Conservation (phyloP, 2,113 vertebrate species). For the Corvus cornix region DNA sequence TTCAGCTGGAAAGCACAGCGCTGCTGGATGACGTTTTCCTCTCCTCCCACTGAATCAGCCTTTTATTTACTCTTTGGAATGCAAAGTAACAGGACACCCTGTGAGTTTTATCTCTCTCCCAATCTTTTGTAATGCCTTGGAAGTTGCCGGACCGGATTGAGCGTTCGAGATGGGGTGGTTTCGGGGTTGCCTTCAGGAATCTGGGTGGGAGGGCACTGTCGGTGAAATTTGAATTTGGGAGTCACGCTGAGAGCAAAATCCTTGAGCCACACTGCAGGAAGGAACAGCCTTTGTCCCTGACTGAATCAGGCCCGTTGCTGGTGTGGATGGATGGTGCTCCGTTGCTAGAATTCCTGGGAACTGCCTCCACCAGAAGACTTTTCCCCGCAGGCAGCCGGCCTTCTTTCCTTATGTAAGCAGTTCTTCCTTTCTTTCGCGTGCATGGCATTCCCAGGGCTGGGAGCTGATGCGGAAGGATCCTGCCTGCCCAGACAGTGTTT, state of each 20-base stretch:
- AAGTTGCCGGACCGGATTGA: conserved; percentile 22
- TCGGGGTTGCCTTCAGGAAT: conserved; percentile 38
- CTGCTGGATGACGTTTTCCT: neutral
- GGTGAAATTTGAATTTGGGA: conserved; percentile 10
- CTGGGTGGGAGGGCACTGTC: conserved; percentile 14
- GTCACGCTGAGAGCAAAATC: neutral
- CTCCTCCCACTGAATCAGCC: conserved; percentile 66
- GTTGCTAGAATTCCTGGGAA: neutral
- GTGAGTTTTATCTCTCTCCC: conserved; percentile 17
- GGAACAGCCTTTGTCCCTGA: neutral
- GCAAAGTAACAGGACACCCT: conserved; percentile 47
- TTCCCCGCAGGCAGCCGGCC: neutral
- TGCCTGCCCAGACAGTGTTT: neutral
- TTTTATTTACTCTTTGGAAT: conserved; percentile 52
- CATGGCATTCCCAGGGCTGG: neutral
- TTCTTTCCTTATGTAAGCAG: neutral
- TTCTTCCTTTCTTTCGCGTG: neutral
- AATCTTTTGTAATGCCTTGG: neutral
- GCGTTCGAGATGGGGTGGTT: neutral
- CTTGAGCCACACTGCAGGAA: neutral
- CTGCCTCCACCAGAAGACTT: neutral
- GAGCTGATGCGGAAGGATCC: neutral
- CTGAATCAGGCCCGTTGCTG: neutral
- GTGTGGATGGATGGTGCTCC: neutral
- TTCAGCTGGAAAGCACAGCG: neutral